Conservation (phyloP, 2,888 invertebrate genomes). For the Dolichopus griseipennis region DNA sequence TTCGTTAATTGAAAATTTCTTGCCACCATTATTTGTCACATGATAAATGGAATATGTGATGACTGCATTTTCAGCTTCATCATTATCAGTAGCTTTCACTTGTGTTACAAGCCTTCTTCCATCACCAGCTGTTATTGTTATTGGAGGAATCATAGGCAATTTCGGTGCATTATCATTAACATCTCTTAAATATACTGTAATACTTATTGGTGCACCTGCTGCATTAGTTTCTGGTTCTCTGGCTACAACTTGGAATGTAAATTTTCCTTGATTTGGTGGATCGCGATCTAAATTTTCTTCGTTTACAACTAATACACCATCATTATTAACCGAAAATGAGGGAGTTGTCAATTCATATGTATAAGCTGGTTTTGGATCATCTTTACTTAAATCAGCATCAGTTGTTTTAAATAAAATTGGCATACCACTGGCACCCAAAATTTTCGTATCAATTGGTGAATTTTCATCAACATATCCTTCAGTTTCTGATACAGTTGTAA, state of each 20-base stretch:
- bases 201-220: conserved; percentile 71
- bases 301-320: conserved; percentile 66
- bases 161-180: conserved; percentile 81
- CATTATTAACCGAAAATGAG: conserved; percentile 67
- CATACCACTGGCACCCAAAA: conserved; percentile 55
- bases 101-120: conserved; percentile 59
- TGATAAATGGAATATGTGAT: conserved; percentile 79
- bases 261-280: conserved; percentile 73
- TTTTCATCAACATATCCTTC: conserved; percentile 80
- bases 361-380: conserved; percentile 71
- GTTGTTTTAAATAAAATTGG: conserved; percentile 67
- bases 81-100: conserved; percentile 72
- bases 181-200: conserved; percentile 68
- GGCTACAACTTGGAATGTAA: conserved; percentile 81
- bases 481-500: conserved; percentile 58
- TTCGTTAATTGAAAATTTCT: conserved; percentile 76
- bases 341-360: conserved; percentile 76
- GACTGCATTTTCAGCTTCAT: conserved; percentile 74
- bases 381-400: conserved; percentile 77
- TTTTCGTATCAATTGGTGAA: conserved; percentile 72
- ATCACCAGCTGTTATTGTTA: conserved; percentile 70
- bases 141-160: conserved; percentile 69
- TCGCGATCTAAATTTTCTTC: conserved; percentile 79
- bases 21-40: conserved; percentile 81
- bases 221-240: conserved; percentile 68